A percentile compares a stretch with the other conserved stretches of the same genome.
These are phyloP conservation scores for Allobates femoralis DNA, from an alignment of 2,797 vertebrate species.

Conservation along the genomic window DNA sequence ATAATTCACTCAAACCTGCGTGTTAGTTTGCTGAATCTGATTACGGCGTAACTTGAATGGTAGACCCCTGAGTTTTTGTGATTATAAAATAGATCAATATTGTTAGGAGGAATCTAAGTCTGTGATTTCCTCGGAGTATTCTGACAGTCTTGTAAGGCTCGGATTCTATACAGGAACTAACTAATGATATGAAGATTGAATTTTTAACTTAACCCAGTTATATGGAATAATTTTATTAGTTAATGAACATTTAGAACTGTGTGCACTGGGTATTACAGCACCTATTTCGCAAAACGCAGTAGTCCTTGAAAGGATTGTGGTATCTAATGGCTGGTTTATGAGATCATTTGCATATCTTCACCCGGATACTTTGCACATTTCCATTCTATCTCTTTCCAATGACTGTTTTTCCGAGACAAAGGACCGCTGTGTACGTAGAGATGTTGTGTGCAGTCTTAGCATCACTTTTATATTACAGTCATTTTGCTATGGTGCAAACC, in stretches of 20 bases:
- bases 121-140: slow-evolving; percentile 63
- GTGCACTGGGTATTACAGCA: slow-evolving; percentile 49
- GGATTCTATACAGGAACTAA: slow-evolving; percentile 63
- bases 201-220: slow-evolving; percentile 64
- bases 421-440: background rate
- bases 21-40: slow-evolving; percentile 62
- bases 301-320: slow-evolving; percentile 57
- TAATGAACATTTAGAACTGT: slow-evolving; percentile 63
- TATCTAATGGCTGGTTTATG: slow-evolving; percentile 51
- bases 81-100: slow-evolving; percentile 65
- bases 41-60: slow-evolving; percentile 53
- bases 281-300: slow-evolving; percentile 51
- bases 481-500: background rate
- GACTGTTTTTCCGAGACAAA: slow-evolving; percentile 33
- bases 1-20: slow-evolving; percentile 60
- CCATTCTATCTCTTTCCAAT: slow-evolving; percentile 9
- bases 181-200: slow-evolving; percentile 65
- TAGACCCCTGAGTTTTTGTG: slow-evolving; percentile 62
- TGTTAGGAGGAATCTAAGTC: slow-evolving; percentile 61
- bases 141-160: slow-evolving; percentile 63
- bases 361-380: slow-evolving; percentile 38
- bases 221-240: slow-evolving; percentile 64
- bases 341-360: slow-evolving; percentile 53
- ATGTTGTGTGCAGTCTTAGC: background rate
- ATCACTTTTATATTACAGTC: background rate